Evolutionary conservation across 2,113 vertebrate species (phyloP).

Genomic region (Tetrao urogallus): DNA sequence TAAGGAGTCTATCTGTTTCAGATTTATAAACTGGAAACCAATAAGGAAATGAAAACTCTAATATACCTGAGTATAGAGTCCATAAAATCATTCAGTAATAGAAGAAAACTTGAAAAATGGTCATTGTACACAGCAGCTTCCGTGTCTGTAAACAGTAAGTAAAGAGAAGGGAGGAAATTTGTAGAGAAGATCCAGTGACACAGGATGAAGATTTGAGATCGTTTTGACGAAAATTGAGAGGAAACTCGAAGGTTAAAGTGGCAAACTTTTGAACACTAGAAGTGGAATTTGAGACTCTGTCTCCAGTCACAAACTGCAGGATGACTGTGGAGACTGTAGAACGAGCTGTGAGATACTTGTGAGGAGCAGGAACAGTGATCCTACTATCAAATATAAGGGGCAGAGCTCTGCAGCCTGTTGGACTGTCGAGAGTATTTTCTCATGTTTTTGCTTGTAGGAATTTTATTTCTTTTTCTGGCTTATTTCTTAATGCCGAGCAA

Average conservation of each 20-base stretch:
- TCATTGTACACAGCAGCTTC: slow-evolving; percentile 68
- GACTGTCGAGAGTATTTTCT: slow-evolving; percentile 62
- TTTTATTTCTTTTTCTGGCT: slow-evolving; percentile 55
- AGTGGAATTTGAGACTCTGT: slow-evolving; percentile 56
- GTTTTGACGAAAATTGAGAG: slow-evolving; percentile 61
- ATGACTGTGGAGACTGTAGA: slow-evolving; percentile 56
- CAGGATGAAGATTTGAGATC: slow-evolving; percentile 67
- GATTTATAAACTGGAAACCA: slow-evolving; percentile 74
- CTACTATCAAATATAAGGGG: slow-evolving; percentile 30
- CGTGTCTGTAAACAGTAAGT: slow-evolving; percentile 67
- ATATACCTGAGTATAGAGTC: slow-evolving; percentile 62
- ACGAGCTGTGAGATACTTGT: slow-evolving; percentile 13
- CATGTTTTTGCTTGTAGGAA: slow-evolving; percentile 45
- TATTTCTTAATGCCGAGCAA: slow-evolving; percentile 34
- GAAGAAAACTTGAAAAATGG: slow-evolving; percentile 68
- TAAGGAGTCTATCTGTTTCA: slow-evolving; percentile 74
- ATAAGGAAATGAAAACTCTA: slow-evolving; percentile 74
- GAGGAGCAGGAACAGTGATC: slow-evolving; percentile 56
- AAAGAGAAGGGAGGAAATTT: slow-evolving; percentile 67
- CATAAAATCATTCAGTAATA: slow-evolving; percentile 69
- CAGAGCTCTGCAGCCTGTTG: slow-evolving; percentile 55
- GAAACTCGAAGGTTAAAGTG: slow-evolving; percentile 61
- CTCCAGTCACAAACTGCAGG: slow-evolving; percentile 51
- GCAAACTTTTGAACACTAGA: slow-evolving; percentile 58
- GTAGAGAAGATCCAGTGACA: slow-evolving; percentile 69